Evolutionary conservation across 2,113 vertebrate species (phyloP).

Genomic region (Oryzias celebensis): DNA sequence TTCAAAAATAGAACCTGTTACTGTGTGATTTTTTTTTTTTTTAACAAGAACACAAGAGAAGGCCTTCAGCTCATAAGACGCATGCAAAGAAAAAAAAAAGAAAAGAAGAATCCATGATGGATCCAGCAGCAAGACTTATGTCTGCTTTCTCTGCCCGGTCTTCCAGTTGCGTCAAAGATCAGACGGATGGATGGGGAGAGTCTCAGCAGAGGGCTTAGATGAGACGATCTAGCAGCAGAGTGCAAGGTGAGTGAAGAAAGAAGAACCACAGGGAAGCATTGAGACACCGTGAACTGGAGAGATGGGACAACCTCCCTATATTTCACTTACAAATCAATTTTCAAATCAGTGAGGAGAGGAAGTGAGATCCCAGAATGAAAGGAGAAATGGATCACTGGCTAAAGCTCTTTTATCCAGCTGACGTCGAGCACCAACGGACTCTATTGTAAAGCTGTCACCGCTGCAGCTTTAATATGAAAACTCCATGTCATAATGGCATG

Average conservation of each 20-base stretch:
- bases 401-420: conserved; percentile 31
- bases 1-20: no score
- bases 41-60: no score
- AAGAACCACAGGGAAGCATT: conserved; percentile 5
- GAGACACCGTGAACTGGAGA: neutral
- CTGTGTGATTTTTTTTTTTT: no score
- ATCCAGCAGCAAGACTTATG: conserved; percentile 32
- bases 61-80: neutral
- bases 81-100: conserved; percentile 10
- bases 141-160: conserved; percentile 22
- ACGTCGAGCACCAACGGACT: conserved; percentile 31
- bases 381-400: conserved; percentile 13
- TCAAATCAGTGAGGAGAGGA: conserved; percentile 8
- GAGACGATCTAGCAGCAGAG: conserved; percentile 22
- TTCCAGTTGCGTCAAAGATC: conserved; percentile 37
- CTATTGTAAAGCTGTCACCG: conserved; percentile 54
- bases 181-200: conserved; percentile 7
- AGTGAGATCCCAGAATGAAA: conserved; percentile 14
- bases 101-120: conserved; percentile 13
- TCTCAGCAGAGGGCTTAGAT: conserved; percentile 20
- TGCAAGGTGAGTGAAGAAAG: conserved; percentile 23
- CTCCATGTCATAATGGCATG: conserved; percentile 32
- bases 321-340: conserved; percentile 32
- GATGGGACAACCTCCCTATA: conserved; percentile 33
- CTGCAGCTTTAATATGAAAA: conserved; percentile 43